Evolutionary conservation across 1,140 invertebrate species (phyloP), one percentile per base, ranked within the genome.

Genomic region (Musca vetustissima): DNA sequence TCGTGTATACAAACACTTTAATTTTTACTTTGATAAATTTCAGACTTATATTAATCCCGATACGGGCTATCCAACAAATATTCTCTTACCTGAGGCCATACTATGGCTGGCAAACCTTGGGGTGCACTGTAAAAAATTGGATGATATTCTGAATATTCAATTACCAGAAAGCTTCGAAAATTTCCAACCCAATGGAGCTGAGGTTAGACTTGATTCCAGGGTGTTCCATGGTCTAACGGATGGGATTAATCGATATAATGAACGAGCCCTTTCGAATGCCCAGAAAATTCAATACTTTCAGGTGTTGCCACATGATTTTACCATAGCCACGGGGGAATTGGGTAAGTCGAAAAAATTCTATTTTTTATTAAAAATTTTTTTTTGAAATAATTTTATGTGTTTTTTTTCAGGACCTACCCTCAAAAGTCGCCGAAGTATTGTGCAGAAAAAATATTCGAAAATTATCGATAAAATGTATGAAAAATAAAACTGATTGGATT

Each of bases 211-310:
- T 69, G 71, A 85, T 69, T 72, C 85, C 69, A 83, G 85, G 77
- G 85, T 93, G 48, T 81, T 88, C 68, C 83, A 87, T 68, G 90
- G 88, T 4, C 89, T 95, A 66, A 87, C 95, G 77, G 88, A 86
- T 15, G 94, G 89, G 4, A 91, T 98, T 55, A 85, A 89, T 66
- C 84, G 87, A 73, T 91, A 90, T 2, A 98, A 97, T 81, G 82
- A 85, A 55, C 84, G 89, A 64, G 89, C 93, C 21, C 89, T 91
- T 53, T 96, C 94, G 0, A 92, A 93, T 80, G 95, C 95, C 28
- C 92, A 96, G 75, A 90, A 88, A 76, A 87, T 98, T 52, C 94
- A 96, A 78, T 97, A 97, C 80, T 96, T 95, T 84, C 85, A 87
- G 8, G 87, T 98, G 61, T 84, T 97, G 52, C 92, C 93, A 0